Evolutionary conservation across 2,888 invertebrate species (phyloP), one percentile per base, ranked within the genome.

Genomic region (Lissonota sp.): DNA sequence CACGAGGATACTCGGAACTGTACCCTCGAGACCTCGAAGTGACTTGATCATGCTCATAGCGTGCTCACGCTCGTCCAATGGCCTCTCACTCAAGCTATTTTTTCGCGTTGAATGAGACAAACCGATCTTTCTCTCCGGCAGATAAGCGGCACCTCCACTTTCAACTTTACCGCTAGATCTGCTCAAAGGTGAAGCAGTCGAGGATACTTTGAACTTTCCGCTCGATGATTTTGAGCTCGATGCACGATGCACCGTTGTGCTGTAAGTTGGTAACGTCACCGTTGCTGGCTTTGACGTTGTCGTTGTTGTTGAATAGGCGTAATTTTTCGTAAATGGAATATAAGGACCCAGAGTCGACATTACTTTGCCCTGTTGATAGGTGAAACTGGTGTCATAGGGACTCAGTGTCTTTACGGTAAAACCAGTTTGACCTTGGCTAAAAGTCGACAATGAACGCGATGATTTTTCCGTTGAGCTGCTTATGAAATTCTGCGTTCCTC

Each of bases 31-130:
- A 81, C 95, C 93, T 84, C 93, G 94, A 8, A 97, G 92, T 57
- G 96, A 96, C 81, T 95, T 94, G 62, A 96, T 92, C 93, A 97
- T 95, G 81, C 95, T 95, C 80, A 96, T 94, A 0, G 96, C 94
- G 87, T 96, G 95, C 85, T 96, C 95, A 72, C 95, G 94, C 73
- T 96, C 95, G 1, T 88, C 87, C 92, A 91, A 0, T 90, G 92
- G 87, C 67, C 89, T 84, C 4, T 84, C 87, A 4, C 87, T 85
- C 5, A 89, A 63, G 39, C 62, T 60, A 42, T 26, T 26, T 26
- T 26, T 26, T 26, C 26, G 26, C 26, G 26, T 26, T 3, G 86
- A 77, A 14, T 87, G 26, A 26, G 26, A 26, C 26, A 26, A 26
- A 1, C 26, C 26, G 1, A 26, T 26, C 26, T 87, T 88, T 63